Conservation (phyloP, 2,113 vertebrate species). For the Daubentonia madagascariensis region DNA sequence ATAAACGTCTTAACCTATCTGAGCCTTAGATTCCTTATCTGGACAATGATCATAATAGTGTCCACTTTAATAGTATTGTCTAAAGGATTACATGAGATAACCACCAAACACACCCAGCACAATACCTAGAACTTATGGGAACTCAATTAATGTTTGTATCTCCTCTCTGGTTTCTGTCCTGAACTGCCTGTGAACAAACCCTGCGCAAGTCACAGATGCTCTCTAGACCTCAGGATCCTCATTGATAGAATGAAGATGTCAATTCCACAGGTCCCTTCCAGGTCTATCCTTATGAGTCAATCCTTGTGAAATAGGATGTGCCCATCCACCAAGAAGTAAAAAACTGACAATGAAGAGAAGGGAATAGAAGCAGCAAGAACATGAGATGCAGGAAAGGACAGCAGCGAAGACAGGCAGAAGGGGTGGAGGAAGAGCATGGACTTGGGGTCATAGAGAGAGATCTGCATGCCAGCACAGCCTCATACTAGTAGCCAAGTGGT, state of each 20-base stretch:
- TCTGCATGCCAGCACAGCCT: neutral
- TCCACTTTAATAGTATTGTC: neutral
- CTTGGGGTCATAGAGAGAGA: neutral
- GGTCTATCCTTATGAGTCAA: neutral
- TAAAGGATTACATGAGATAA: neutral
- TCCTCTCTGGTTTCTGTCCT: neutral
- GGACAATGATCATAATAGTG: neutral
- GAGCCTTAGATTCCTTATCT: neutral
- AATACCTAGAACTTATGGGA: neutral
- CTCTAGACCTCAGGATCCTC: neutral
- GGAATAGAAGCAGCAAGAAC: neutral
- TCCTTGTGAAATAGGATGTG: neutral
- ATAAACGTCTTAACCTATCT: neutral
- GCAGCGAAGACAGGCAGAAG: neutral
- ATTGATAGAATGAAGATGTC: neutral
- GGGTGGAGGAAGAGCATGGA: neutral
- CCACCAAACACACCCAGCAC: neutral
- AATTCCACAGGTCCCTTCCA: neutral
- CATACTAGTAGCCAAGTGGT: neutral
- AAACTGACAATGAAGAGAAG: neutral
- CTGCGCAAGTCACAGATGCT: neutral
- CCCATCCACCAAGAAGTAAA: neutral
- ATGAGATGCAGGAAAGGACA: neutral
- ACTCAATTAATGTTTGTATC: neutral
- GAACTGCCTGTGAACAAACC: neutral